Percentiles rank a stretch among this genome's conserved stretches.
phyloP scores from a whole-genome alignment of 2,888 invertebrate species.

The Drosophila paramelanica region DNA sequence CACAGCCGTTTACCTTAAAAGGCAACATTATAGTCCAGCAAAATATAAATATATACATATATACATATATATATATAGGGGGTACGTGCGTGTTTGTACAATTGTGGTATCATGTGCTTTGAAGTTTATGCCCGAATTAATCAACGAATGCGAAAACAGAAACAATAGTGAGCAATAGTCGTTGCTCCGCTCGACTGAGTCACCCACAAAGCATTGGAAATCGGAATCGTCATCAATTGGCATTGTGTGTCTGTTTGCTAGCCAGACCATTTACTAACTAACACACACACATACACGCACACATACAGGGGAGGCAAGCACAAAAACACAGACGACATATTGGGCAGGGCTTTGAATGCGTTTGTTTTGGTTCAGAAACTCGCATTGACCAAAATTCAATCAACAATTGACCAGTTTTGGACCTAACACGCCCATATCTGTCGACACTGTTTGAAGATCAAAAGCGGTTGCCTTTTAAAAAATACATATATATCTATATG shows the following conservation, averaged over 20 bases:
- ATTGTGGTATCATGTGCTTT: constrained; percentile 11
- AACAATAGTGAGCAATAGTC: constrained; percentile 34
- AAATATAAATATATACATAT: constrained; percentile 2
- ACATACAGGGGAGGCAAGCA: constrained; percentile 12
- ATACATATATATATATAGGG: neutral
- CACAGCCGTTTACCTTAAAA: constrained; percentile 58
- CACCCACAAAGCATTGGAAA: constrained; percentile 56
- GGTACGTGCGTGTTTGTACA: constrained; percentile 5
- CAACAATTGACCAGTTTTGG: constrained; percentile 48
- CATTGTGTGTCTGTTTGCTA: constrained; percentile 48
- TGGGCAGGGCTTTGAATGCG: constrained; percentile 55
- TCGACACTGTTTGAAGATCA: constrained; percentile 25
- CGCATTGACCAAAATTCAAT: constrained; percentile 66
- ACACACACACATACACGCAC: constrained; percentile 1
- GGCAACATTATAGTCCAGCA: constrained; percentile 44
- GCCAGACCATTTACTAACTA: constrained; percentile 23
- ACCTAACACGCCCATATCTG: constrained; percentile 50
- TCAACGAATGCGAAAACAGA: constrained; percentile 43
- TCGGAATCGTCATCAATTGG: constrained; percentile 56
- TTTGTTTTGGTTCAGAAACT: constrained; percentile 48
- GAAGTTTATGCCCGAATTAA: constrained; percentile 55
- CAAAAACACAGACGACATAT: constrained; percentile 40
- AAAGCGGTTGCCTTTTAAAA: constrained; percentile 35
- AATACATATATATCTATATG: constrained; percentile 15
- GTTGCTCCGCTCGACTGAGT: constrained; percentile 53